Evolutionary conservation across 2,888 invertebrate genomes (phyloP).

Genomic region (Drosophila subquinaria): DNA sequence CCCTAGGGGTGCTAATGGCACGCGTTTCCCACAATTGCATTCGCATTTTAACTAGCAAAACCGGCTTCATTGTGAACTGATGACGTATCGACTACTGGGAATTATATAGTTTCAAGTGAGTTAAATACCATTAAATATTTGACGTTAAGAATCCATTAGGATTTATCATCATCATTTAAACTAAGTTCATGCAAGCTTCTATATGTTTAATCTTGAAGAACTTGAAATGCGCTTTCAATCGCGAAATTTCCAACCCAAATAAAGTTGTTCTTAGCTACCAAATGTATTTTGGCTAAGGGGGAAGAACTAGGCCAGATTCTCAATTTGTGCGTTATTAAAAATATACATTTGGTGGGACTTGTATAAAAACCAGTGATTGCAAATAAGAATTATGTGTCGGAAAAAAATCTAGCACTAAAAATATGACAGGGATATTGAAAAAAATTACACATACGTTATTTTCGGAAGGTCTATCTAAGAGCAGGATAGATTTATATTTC

Average conservation of each 20-base stretch:
- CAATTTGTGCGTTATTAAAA: not conserved
- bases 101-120: conserved; percentile 33
- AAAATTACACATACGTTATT: too few species aligned
- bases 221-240: conserved; percentile 1
- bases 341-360: not conserved
- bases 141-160: not conserved
- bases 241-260: not conserved
- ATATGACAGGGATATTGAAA: too few species aligned
- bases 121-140: not conserved
- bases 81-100: conserved; percentile 41
- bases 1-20: conserved; percentile 16
- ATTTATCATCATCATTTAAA: not conserved
- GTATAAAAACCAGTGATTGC: not conserved
- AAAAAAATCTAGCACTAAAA: too few species aligned
- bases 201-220: not conserved
- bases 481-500: too few species aligned
- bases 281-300: not conserved
- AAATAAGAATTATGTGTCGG: too few species aligned
- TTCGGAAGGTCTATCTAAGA: too few species aligned
- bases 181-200: not conserved
- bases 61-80: conserved; percentile 49
- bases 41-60: conserved; percentile 25
- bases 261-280: not conserved
- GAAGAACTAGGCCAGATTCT: not conserved
- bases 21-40: conserved; percentile 30